These are phyloP conservation scores for Cyanoliseus patagonus DNA, from an alignment of 2,113 vertebrate species.

Conservation along the genomic window DNA sequence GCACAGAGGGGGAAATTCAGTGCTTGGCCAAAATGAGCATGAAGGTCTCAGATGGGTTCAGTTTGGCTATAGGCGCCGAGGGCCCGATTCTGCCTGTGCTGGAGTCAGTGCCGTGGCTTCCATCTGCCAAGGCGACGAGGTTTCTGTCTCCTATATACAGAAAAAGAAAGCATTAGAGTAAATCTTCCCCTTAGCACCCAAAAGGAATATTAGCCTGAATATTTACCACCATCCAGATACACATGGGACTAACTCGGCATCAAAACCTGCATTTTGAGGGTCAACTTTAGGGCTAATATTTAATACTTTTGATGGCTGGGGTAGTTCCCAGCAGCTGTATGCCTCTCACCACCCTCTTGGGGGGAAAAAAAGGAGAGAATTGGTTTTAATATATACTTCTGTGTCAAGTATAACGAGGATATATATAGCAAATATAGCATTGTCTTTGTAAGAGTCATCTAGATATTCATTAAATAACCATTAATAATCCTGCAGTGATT, in stretches of 20 bases:
- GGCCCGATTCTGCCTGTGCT: rapidly evolving
- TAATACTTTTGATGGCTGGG: neutral
- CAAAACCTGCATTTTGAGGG: rapidly evolving
- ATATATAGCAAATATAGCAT: neutral
- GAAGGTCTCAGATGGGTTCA: neutral
- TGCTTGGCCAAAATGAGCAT: neutral
- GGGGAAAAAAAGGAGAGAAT: neutral
- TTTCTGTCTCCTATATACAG: neutral
- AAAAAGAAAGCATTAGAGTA: neutral
- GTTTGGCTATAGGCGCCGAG: rapidly evolving
- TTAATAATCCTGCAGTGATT: neutral
- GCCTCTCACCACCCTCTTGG: neutral
- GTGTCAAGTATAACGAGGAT: neutral
- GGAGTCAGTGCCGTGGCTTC: rapidly evolving
- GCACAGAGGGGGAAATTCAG: neutral
- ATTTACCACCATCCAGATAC: neutral
- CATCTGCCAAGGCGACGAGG: neutral
- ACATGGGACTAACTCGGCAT: rapidly evolving
- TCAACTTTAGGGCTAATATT: too few relatives aligned
- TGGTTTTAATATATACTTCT: neutral
- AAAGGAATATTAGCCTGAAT: neutral
- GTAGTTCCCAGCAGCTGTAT: neutral
- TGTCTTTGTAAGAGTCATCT: neutral
- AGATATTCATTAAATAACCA: neutral
- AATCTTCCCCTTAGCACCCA: neutral